Conservation (phyloP, 2,113 vertebrate genomes). For the Cariama cristata region DNA sequence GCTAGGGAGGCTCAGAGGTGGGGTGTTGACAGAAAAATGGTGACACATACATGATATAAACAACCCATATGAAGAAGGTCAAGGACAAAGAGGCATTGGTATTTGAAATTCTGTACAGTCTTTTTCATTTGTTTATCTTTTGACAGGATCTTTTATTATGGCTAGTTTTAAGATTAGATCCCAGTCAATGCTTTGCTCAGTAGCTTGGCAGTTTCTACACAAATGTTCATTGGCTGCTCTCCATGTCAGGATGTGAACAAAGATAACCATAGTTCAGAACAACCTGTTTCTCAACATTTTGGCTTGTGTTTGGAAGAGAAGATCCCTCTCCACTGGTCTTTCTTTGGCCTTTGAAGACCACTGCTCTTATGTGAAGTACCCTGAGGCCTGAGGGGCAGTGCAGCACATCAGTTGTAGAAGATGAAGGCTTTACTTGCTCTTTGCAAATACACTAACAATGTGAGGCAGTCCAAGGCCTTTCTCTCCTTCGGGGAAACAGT, state of each 20-base stretch:
- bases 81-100: background rate
- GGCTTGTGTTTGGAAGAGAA: background rate
- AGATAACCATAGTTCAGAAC: background rate
- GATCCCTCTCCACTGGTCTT: background rate
- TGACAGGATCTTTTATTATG: background rate
- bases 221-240: background rate
- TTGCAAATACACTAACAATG: background rate
- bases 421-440: background rate
- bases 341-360: background rate
- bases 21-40: background rate
- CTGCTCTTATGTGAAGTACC: background rate
- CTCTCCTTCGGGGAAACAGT: background rate
- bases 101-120: background rate
- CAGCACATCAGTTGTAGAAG: background rate
- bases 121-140: background rate
- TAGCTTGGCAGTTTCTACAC: background rate
- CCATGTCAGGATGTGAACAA: background rate
- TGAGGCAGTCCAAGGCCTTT: background rate
- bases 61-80: background rate
- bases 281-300: background rate
- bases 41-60: background rate
- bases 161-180: background rate
- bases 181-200: background rate
- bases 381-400: background rate
- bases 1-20: background rate